These are phyloP conservation scores for Cephalotes varians DNA, from an alignment of 2,888 invertebrate species.

Conservation along the genomic window DNA sequence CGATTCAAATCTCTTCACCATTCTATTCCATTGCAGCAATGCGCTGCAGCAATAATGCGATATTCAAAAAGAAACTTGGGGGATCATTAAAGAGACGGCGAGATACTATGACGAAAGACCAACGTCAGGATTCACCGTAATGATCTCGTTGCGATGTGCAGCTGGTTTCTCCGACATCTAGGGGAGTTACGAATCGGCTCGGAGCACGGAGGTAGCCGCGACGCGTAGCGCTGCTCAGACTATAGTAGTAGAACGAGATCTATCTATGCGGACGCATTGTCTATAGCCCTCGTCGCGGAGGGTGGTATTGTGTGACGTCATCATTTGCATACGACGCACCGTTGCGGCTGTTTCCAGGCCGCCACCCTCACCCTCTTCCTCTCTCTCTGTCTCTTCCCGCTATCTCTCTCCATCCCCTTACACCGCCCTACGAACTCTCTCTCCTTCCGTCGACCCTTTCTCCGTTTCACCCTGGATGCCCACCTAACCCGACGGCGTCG, in stretches of 20 bases:
- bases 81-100: slow-evolving; percentile 44
- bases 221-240: slow-evolving; percentile 63
- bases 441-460: slow-evolving; percentile 50
- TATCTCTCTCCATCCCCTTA: slow-evolving; percentile 32
- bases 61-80: slow-evolving; percentile 8
- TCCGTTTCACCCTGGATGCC: slow-evolving; percentile 73
- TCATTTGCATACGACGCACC: slow-evolving; percentile 85
- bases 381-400: slow-evolving; percentile 55
- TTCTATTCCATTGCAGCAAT: not conserved
- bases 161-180: slow-evolving; percentile 21
- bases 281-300: slow-evolving; percentile 78
- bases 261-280: slow-evolving; percentile 80
- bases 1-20: not conserved
- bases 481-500: slow-evolving; percentile 71
- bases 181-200: slow-evolving; percentile 67
- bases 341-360: slow-evolving; percentile 78
- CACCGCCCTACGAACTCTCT: slow-evolving; percentile 41
- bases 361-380: slow-evolving; percentile 73
- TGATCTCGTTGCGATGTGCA: slow-evolving; percentile 54
- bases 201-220: slow-evolving; percentile 64
- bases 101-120: not conserved
- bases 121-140: slow-evolving; percentile 38
- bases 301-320: slow-evolving; percentile 84
- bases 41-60: not conserved
- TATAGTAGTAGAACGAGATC: slow-evolving; percentile 74